Evolutionary conservation across 2,797 vertebrate species (phyloP).

Genomic region (Botia kubotai): DNA sequence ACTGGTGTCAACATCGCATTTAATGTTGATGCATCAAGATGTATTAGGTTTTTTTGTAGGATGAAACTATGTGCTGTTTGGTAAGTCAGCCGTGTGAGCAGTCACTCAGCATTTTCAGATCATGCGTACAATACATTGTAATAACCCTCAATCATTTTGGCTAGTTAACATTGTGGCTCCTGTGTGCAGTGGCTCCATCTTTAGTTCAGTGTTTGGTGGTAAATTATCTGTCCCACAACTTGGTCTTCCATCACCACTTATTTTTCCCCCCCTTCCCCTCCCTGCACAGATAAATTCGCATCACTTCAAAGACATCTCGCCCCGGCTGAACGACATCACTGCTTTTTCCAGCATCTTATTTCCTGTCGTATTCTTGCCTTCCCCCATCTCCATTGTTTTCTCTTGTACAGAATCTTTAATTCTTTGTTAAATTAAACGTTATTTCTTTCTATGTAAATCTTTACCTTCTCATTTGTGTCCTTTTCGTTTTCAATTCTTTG

Average conservation of each 20-base stretch:
- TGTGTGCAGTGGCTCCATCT: slow-evolving; percentile 41
- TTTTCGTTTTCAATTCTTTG: slow-evolving; percentile 55
- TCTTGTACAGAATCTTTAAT: slow-evolving; percentile 90
- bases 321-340: slow-evolving; percentile 82
- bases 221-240: slow-evolving; percentile 52
- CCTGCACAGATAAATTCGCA: slow-evolving; percentile 94
- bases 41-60: not conserved
- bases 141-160: not conserved
- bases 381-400: slow-evolving; percentile 59
- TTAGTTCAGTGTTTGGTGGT: slow-evolving; percentile 38
- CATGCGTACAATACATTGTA: not conserved
- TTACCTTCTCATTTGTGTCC: slow-evolving; percentile 74
- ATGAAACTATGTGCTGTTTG: slow-evolving; percentile 22
- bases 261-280: slow-evolving; percentile 66
- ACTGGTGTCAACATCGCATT: slow-evolving; percentile 32
- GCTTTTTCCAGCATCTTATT: slow-evolving; percentile 83
- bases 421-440: slow-evolving; percentile 92
- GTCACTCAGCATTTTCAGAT: slow-evolving; percentile 23
- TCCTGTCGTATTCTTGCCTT: slow-evolving; percentile 51
- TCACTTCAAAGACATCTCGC: slow-evolving; percentile 86
- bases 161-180: slow-evolving; percentile 55
- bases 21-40: slow-evolving; percentile 27
- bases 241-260: slow-evolving; percentile 38
- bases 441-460: slow-evolving; percentile 78
- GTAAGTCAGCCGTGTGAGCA: slow-evolving; percentile 41